Evolutionary conservation across 1,140 invertebrate species (phyloP).

Genomic region (Trachymyrmex cornetzi): DNA sequence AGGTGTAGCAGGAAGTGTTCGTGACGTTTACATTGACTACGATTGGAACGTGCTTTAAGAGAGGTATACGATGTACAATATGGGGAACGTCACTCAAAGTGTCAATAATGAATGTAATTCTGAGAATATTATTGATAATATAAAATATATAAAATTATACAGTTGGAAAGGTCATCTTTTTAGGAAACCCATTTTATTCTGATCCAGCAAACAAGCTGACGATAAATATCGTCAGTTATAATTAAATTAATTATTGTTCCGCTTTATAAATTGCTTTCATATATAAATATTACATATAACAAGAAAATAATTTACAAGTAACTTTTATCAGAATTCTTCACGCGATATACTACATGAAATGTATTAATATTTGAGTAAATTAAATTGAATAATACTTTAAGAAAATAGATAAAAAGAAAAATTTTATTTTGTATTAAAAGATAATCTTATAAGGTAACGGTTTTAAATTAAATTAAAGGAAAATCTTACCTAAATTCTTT

Average conservation of each 20-base stretch:
- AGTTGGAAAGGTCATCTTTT: background rate
- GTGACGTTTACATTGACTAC: conserved; percentile 8
- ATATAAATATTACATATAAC: background rate
- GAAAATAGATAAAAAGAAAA: background rate
- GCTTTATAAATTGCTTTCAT: too few relatives aligned
- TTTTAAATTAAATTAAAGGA: background rate
- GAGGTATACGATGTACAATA: background rate
- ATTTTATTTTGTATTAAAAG: background rate
- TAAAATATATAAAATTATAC: background rate
- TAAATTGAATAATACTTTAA: background rate
- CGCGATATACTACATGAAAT: too few relatives aligned
- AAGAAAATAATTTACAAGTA: background rate
- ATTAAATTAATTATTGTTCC: too few relatives aligned
- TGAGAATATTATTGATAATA: background rate
- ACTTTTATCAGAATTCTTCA: background rate
- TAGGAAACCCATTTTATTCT: background rate
- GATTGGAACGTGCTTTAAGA: background rate
- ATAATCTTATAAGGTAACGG: background rate
- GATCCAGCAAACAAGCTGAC: too few relatives aligned
- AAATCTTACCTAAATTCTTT: conserved; percentile 41
- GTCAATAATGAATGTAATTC: background rate
- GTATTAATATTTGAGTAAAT: too few relatives aligned
- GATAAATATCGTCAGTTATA: too few relatives aligned
- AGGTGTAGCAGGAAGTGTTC: conserved; percentile 10
- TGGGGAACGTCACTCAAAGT: background rate